Evolutionary conservation across 2,888 invertebrate species (phyloP).

Genomic region (Cylindroiulus punctatus): DNA sequence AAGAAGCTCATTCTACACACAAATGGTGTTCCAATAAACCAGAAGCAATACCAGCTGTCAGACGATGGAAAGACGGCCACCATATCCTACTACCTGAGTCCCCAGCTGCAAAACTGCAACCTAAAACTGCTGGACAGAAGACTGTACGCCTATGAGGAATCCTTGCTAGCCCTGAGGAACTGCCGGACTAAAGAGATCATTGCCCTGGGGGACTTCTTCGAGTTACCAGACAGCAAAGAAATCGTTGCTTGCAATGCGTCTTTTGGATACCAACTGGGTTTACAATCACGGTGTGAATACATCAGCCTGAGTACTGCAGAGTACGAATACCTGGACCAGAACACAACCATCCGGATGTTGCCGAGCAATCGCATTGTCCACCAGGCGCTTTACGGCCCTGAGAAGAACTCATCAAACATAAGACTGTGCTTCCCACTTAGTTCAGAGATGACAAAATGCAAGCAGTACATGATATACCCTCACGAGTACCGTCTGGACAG

Average conservation of each 20-base stretch:
- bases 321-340: neutral
- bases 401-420: neutral
- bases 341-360: neutral
- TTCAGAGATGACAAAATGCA: neutral
- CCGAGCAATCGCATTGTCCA: neutral
- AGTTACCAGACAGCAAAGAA: too few relatives aligned
- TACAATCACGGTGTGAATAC: neutral
- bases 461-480: neutral
- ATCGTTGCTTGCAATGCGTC: neutral
- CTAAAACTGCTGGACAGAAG: neutral
- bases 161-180: neutral
- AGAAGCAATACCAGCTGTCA: neutral
- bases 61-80: neutral
- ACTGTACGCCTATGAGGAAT: neutral
- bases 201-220: conserved; percentile 35
- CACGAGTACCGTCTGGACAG: neutral
- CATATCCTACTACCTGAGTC: conserved; percentile 42
- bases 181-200: neutral
- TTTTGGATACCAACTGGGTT: neutral
- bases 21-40: neutral
- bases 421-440: neutral
- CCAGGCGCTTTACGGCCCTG: neutral
- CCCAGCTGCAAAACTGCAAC: conserved; percentile 48
- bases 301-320: neutral
- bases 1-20: neutral